Percentiles rank a stretch among this genome's conserved stretches.
phyloP scores from a whole-genome alignment of 2,888 invertebrate species.

The Mythimna vitellina region DNA sequence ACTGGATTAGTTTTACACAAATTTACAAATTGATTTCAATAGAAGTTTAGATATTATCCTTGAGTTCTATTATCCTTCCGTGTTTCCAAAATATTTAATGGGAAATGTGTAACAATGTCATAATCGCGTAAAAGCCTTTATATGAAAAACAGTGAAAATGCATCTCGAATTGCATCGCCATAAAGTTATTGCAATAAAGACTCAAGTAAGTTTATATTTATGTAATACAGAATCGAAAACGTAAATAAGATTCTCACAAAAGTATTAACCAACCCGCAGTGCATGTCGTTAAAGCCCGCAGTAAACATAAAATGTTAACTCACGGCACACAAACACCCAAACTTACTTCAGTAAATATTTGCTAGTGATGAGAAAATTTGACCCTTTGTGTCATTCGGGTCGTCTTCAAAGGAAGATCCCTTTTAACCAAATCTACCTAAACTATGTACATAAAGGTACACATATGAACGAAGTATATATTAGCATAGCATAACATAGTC shows the following conservation, averaged over 20 bases:
- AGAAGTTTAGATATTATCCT: too few species aligned
- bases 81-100: too few species aligned
- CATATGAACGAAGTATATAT: not conserved
- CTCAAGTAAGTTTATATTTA: not conserved
- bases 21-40: too few species aligned
- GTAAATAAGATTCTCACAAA: not conserved
- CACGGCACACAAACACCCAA: conserved; percentile 3
- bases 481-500: too few species aligned
- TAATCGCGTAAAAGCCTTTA: too few species aligned
- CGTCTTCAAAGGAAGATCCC: conserved; percentile 40
- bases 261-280: not conserved
- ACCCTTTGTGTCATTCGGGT: conserved; percentile 34
- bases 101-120: too few species aligned
- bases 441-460: not conserved
- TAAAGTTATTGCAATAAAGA: not conserved
- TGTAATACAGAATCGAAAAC: not conserved
- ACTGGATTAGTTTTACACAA: too few species aligned
- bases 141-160: too few species aligned
- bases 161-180: too few species aligned
- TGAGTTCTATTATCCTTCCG: too few species aligned
- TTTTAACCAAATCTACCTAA: conserved; percentile 18
- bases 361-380: conserved; percentile 22
- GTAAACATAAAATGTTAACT: conserved; percentile 1
- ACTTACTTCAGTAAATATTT: conserved; percentile 38
- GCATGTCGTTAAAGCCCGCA: not conserved